These are phyloP conservation scores for Orchestes rusci DNA, from an alignment of 2,888 invertebrate genomes.

Conservation along the genomic window DNA sequence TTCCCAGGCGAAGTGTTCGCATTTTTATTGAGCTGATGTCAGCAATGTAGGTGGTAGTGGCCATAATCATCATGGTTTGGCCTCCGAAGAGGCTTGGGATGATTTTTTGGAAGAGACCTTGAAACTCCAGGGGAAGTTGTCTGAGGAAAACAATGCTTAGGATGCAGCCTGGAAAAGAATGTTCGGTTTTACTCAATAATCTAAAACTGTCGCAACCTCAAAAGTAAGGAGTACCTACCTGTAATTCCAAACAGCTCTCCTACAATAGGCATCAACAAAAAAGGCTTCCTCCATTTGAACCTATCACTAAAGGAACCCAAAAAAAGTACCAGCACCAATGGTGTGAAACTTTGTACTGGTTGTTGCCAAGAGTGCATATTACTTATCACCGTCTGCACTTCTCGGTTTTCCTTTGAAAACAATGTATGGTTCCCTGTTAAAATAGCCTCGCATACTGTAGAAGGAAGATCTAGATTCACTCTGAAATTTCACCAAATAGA, in stretches of 20 bases:
- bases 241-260: conserved; percentile 44
- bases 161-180: conserved; percentile 40
- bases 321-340: conserved; percentile 38
- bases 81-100: conserved; percentile 54
- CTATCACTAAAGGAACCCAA: conserved; percentile 41
- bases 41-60: conserved; percentile 40
- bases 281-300: conserved; percentile 40
- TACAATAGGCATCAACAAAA: conserved; percentile 38
- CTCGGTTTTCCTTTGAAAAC: conserved; percentile 41
- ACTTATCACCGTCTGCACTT: conserved; percentile 46
- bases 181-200: neutral
- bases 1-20: conserved; percentile 54
- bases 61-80: conserved; percentile 43
- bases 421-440: conserved; percentile 36
- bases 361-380: conserved; percentile 41
- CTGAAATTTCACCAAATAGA: too few relatives aligned
- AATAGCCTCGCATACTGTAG: conserved; percentile 46
- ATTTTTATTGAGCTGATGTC: conserved; percentile 48
- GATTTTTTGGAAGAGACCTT: conserved; percentile 50
- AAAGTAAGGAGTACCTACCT: conserved; percentile 31
- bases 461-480: conserved; percentile 46
- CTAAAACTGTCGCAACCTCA: neutral
- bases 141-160: conserved; percentile 49
- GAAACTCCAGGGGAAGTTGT: conserved; percentile 48
- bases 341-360: conserved; percentile 37